Percentiles rank a stretch among this genome's conserved stretches.
phyloP scores from a whole-genome alignment of 2,888 invertebrate species.

The Sphinx pinastri region DNA sequence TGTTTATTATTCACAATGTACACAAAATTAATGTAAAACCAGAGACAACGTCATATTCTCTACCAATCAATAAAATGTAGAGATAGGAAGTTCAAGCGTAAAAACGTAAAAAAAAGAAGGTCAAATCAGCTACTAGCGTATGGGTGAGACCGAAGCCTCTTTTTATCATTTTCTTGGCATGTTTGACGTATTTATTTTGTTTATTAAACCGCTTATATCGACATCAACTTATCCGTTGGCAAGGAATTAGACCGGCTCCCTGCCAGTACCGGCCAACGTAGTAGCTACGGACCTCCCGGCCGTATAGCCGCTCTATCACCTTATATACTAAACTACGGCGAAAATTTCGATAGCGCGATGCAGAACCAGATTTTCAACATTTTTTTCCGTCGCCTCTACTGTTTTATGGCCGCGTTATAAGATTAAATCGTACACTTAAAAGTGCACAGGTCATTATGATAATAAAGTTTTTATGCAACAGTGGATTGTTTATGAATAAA shows the following conservation, averaged over 20 bases:
- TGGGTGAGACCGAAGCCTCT: constrained; percentile 75
- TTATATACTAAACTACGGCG: constrained; percentile 41
- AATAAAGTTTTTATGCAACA: not conserved
- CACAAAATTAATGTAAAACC: too few species aligned
- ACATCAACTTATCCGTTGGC: constrained; percentile 76
- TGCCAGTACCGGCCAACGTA: constrained; percentile 73
- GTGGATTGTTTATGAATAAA: constrained; percentile 1
- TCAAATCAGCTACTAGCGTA: constrained; percentile 79
- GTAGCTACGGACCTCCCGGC: constrained; percentile 79
- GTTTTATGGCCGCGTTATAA: not conserved
- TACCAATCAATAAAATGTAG: not conserved
- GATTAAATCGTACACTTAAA: not conserved
- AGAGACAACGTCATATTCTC: not conserved
- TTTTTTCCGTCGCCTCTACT: constrained; percentile 31
- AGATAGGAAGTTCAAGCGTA: not conserved
- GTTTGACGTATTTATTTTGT: constrained; percentile 71
- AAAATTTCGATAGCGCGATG: constrained; percentile 67
- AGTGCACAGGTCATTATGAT: not conserved
- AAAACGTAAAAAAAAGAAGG: constrained; percentile 59
- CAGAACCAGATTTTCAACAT: constrained; percentile 49
- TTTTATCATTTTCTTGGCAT: constrained; percentile 78
- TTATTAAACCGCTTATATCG: constrained; percentile 71
- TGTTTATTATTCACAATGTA: too few species aligned
- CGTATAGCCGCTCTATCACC: fast-evolving
- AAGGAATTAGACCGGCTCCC: constrained; percentile 75